Conservation (phyloP, 2,113 vertebrate species). For the Pseudopodoces humilis region DNA sequence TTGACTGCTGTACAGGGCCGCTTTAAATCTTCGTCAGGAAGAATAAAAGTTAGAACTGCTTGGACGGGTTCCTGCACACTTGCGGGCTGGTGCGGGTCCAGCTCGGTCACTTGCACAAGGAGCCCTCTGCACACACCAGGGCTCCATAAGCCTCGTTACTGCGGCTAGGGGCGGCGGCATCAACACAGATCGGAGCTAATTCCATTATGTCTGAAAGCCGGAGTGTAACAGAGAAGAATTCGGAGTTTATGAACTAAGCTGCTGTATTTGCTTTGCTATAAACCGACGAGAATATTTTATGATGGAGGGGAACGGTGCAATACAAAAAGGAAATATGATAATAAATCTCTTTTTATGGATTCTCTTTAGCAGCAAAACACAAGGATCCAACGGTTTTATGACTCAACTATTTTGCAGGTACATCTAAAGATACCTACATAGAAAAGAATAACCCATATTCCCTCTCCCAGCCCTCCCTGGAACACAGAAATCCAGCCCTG, state of each 20-base stretch:
- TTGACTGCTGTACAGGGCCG: constrained; percentile 40
- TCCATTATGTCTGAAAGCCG: constrained; percentile 39
- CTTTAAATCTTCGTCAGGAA: constrained; percentile 59
- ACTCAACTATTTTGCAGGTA: constrained; percentile 11
- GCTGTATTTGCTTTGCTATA: constrained; percentile 66
- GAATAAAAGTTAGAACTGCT: not conserved
- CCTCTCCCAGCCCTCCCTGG: accelerated
- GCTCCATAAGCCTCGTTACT: not conserved
- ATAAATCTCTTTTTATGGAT: constrained; percentile 75
- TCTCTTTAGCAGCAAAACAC: constrained; percentile 54
- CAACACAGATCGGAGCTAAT: constrained; percentile 28
- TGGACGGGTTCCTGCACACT: not conserved
- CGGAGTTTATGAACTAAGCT: constrained; percentile 51
- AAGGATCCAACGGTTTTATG: constrained; percentile 29
- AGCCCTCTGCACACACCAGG: not conserved
- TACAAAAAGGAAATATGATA: constrained; percentile 65
- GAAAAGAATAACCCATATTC: not conserved
- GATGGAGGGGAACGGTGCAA: constrained; percentile 45
- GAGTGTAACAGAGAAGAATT: constrained; percentile 60
- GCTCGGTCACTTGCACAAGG: not conserved
- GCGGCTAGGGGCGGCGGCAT: not conserved
- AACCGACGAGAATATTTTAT: constrained; percentile 59
- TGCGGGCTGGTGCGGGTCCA: not conserved
- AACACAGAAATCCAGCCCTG: not conserved
- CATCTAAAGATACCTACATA: not conserved